Percentiles rank a stretch among this genome's conserved stretches.
These are phyloP conservation scores for Dryas iulia DNA, from an alignment of 1,140 invertebrate species.

Conservation along the genomic window DNA sequence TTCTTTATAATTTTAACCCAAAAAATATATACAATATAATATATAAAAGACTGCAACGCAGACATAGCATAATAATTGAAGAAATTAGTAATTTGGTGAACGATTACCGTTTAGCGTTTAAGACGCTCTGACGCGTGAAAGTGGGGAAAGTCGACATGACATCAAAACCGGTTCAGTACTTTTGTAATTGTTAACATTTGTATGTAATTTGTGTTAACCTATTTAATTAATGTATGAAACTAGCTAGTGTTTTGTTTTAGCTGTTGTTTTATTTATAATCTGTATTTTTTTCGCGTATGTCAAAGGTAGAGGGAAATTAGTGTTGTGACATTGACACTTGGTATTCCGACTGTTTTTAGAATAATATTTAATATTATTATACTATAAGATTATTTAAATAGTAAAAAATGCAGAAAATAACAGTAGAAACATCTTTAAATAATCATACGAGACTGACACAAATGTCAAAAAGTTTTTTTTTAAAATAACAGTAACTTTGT, in stretches of 20 bases:
- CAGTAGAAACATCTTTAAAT: no score
- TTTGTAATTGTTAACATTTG: constrained; percentile 42
- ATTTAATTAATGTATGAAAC: background rate
- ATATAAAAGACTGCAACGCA: background rate
- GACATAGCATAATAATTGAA: constrained; percentile 6
- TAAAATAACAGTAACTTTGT: background rate
- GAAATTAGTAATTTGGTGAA: constrained; percentile 49
- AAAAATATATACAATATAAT: background rate
- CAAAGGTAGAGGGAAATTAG: no score
- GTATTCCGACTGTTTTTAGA: no score
- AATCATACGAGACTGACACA: no score
- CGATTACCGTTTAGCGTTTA: constrained; percentile 36
- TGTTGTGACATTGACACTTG: no score
- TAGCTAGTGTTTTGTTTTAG: background rate
- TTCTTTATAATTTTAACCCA: background rate
- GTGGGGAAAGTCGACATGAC: constrained; percentile 58
- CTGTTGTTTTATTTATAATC: background rate
- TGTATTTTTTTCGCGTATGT: no score
- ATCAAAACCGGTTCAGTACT: constrained; percentile 51
- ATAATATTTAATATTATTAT: background rate
- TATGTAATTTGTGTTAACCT: constrained; percentile 19
- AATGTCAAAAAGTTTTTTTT: background rate
- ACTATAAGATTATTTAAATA: background rate
- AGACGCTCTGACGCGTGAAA: constrained; percentile 56
- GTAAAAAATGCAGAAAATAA: no score